phyloP scores from a whole-genome alignment of 2,888 invertebrate genomes.

The Dusona sp. region DNA sequence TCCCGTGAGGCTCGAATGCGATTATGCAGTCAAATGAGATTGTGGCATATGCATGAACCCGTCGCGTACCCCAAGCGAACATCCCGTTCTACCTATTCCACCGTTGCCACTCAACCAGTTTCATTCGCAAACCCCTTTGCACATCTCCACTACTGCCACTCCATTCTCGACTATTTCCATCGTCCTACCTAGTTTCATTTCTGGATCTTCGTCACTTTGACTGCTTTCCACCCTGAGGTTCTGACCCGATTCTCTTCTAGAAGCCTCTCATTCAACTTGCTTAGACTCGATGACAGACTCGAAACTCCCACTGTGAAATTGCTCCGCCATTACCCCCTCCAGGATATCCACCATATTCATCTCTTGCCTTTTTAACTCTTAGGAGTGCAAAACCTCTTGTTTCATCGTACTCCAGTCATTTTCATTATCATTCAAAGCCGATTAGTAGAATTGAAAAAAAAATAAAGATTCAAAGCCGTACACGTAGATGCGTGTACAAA shows the following conservation, averaged over 20 bases:
- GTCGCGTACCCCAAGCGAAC: constrained; percentile 67
- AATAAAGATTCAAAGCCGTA: not conserved
- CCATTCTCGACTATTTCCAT: constrained; percentile 25
- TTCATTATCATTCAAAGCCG: constrained; percentile 18
- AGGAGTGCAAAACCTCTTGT: constrained; percentile 9
- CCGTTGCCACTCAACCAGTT: constrained; percentile 58
- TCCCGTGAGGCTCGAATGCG: constrained; percentile 80
- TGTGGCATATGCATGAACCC: constrained; percentile 84
- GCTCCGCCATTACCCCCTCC: not conserved
- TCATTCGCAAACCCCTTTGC: constrained; percentile 53
- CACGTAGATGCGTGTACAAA: not conserved
- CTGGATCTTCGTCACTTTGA: constrained; percentile 61
- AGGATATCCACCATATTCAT: not conserved
- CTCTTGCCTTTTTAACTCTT: not conserved
- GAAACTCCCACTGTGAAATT: constrained; percentile 56
- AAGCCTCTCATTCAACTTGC: constrained; percentile 46
- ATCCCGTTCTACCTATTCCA: constrained; percentile 55
- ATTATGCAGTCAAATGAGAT: constrained; percentile 85
- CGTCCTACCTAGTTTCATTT: constrained; percentile 45
- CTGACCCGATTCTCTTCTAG: constrained; percentile 59
- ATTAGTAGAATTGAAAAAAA: not conserved
- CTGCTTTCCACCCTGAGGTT: constrained; percentile 55
- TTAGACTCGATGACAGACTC: constrained; percentile 61
- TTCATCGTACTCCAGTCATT: not conserved
- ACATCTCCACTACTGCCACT: constrained; percentile 39